These are phyloP conservation scores for Bergia puertoricense DNA, from an alignment of 92 coral and sea anemone species.

Conservation along the genomic window DNA sequence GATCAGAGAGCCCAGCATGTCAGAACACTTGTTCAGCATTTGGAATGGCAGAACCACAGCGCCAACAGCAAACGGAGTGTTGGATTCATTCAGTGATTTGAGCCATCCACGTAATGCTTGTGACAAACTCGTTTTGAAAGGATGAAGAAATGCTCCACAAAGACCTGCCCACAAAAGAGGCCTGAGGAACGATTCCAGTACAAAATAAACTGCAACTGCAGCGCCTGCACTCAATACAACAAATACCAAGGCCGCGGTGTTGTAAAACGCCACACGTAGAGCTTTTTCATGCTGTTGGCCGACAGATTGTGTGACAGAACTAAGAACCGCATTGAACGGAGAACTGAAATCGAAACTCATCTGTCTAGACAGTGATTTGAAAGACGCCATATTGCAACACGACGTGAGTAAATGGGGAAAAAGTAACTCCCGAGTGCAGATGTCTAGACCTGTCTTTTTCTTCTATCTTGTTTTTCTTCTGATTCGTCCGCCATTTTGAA, in stretches of 20 bases:
- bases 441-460: neutral
- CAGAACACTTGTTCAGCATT: slow-evolving; percentile 77
- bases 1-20: slow-evolving; percentile 80
- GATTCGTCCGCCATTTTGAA: slow-evolving; percentile 46
- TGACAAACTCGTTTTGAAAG: slow-evolving; percentile 91
- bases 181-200: slow-evolving; percentile 85
- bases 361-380: slow-evolving; percentile 72
- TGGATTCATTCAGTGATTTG: slow-evolving; percentile 77
- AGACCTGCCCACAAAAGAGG: slow-evolving; percentile 98
- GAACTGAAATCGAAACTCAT: slow-evolving; percentile 80
- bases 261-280: slow-evolving; percentile 88
- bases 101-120: slow-evolving; percentile 79
- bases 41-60: slow-evolving; percentile 87
- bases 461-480: neutral
- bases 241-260: slow-evolving; percentile 90
- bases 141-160: slow-evolving; percentile 96
- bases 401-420: slow-evolving; percentile 31
- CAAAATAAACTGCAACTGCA: slow-evolving; percentile 94
- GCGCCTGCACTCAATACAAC: slow-evolving; percentile 85
- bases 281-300: slow-evolving; percentile 83
- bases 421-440: neutral
- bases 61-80: slow-evolving; percentile 90
- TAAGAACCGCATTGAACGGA: slow-evolving; percentile 83
- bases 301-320: slow-evolving; percentile 71
- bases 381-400: slow-evolving; percentile 55